A percentile compares a stretch with the other conserved stretches of the same genome.
phyloP scores from a whole-genome alignment of 2,113 vertebrate genomes.

The Picathartes gymnocephalus region DNA sequence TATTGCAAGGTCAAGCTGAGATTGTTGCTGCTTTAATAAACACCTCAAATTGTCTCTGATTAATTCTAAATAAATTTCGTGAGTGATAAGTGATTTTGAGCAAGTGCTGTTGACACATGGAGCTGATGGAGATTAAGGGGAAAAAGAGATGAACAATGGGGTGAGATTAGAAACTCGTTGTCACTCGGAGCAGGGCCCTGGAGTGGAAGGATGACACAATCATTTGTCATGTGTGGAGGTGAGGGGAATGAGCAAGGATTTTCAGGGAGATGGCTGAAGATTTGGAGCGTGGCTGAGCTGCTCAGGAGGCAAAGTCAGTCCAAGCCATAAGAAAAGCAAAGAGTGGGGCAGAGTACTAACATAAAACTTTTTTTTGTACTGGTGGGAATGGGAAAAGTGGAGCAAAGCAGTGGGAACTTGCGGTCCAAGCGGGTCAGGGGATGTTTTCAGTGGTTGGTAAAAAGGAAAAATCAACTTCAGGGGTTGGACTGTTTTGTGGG shows the following conservation, averaged over 20 bases:
- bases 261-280: not conserved
- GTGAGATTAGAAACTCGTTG: conserved; percentile 47
- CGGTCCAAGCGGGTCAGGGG: not conserved
- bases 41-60: conserved; percentile 49
- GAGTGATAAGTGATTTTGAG: conserved; percentile 25
- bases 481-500: not conserved
- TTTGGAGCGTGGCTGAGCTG: not conserved
- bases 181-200: conserved; percentile 24
- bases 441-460: not conserved
- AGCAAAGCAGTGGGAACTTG: not conserved
- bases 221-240: not conserved
- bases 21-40: conserved; percentile 46
- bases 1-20: conserved; percentile 51
- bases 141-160: conserved; percentile 42
- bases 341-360: not conserved
- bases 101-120: conserved; percentile 39
- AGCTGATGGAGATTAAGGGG: conserved; percentile 55
- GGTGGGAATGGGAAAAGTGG: accelerated
- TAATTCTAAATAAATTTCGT: conserved; percentile 33
- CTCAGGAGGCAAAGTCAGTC: not conserved
- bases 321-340: not conserved
- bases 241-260: conserved; percentile 17
- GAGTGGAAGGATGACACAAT: conserved; percentile 2
- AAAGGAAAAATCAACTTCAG: not conserved
- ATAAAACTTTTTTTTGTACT: not conserved